Conservation (phyloP, 2,888 invertebrate genomes). For the Chaetogeoica ovagalla region DNA sequence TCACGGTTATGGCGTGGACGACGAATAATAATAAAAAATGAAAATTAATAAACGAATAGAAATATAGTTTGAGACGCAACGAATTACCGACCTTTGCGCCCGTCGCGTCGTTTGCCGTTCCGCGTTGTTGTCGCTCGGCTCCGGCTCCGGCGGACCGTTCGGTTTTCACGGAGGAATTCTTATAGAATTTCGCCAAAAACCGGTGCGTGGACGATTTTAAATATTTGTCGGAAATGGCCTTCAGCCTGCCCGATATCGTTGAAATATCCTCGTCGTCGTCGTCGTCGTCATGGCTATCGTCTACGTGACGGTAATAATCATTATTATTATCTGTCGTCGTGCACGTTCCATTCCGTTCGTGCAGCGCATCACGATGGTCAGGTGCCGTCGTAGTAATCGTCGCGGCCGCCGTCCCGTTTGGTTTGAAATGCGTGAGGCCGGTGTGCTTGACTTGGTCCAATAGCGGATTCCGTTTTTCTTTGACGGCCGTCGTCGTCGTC, state of each 20-base stretch:
- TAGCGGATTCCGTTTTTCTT: constrained; percentile 71
- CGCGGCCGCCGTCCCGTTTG: constrained; percentile 55
- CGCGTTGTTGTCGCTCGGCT: constrained; percentile 58
- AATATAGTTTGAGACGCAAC: no score
- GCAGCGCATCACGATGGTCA: no score
- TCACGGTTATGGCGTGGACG: no score
- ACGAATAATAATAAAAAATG: no score
- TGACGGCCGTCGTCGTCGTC: constrained; percentile 57
- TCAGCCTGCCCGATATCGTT: constrained; percentile 69
- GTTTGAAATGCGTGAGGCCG: constrained; percentile 68
- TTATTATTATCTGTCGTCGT: neutral
- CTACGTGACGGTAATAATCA: no score
- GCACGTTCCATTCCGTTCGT: neutral
- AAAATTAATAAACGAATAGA: no score
- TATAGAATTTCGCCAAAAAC: constrained; percentile 71
- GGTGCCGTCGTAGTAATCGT: no score
- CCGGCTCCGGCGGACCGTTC: constrained; percentile 27
- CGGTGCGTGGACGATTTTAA: constrained; percentile 71
- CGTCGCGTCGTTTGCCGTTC: constrained; percentile 39
- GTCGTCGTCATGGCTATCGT: constrained; percentile 24
- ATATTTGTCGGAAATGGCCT: constrained; percentile 74
- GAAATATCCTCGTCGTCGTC: constrained; percentile 41
- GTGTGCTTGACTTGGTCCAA: constrained; percentile 74
- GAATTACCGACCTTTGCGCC: constrained; percentile 60
- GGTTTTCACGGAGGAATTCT: constrained; percentile 58